These are phyloP conservation scores for Bathynomus jamesi DNA, from an alignment of 1,140 invertebrate genomes.

Conservation along the genomic window DNA sequence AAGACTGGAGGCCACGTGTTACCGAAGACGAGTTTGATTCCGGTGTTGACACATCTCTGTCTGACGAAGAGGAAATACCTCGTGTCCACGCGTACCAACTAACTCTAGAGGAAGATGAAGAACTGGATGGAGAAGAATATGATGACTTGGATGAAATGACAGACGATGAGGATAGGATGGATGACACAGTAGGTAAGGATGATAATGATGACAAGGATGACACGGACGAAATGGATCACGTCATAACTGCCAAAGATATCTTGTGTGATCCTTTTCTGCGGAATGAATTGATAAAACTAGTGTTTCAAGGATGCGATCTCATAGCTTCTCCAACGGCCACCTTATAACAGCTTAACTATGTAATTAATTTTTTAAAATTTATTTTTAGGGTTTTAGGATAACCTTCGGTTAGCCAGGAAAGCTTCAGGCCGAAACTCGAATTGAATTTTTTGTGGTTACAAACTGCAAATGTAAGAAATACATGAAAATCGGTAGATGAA, in stretches of 20 bases:
- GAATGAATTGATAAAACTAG: constrained; percentile 4
- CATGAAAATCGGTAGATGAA: no score
- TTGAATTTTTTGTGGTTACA: no score
- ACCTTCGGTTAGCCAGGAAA: no score
- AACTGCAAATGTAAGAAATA: no score
- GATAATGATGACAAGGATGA: constrained; percentile 6
- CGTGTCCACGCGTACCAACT: background rate
- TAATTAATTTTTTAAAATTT: no score
- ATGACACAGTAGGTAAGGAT: no score
- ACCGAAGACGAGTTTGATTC: background rate
- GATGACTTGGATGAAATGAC: background rate
- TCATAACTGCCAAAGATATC: background rate
- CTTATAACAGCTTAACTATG: no score
- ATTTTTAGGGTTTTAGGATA: no score
- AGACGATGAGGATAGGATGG: background rate
- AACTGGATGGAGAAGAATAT: no score
- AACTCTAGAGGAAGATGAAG: background rate
- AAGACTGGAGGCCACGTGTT: background rate
- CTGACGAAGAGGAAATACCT: constrained; percentile 8
- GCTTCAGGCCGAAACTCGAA: no score
- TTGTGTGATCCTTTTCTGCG: constrained; percentile 6
- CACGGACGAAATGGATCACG: background rate
- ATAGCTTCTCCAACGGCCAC: background rate
- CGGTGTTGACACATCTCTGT: background rate
- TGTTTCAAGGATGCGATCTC: constrained; percentile 14